phyloP scores from a whole-genome alignment of 35 echinoderm and acorn worm genomes.

The Stichopus chloronotus region DNA sequence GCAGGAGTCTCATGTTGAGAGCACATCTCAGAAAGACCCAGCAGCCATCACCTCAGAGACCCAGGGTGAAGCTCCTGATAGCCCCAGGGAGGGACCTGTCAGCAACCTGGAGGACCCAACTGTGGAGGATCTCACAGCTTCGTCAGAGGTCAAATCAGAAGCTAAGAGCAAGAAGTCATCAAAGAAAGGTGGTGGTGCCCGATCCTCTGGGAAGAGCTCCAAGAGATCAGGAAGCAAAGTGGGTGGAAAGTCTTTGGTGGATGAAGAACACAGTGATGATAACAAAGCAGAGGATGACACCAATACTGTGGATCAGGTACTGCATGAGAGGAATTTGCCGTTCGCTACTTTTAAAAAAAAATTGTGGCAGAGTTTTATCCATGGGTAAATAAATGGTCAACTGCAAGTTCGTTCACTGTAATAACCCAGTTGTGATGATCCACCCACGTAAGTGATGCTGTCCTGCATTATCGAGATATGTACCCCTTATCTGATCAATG shows the following conservation, averaged over 20 bases:
- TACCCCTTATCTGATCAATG: no score
- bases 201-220: conserved; percentile 44
- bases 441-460: no score
- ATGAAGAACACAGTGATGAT: conserved; percentile 18
- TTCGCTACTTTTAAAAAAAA: no score
- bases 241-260: conserved; percentile 18
- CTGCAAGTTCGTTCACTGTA: no score
- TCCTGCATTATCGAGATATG: no score
- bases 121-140: conserved; percentile 7
- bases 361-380: no score
- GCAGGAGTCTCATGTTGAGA: conserved; percentile 22
- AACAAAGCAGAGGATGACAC: conserved; percentile 45
- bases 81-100: neutral
- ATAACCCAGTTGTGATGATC: no score
- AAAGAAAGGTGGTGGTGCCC: conserved; percentile 23
- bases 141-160: conserved; percentile 56
- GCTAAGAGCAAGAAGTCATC: conserved; percentile 55
- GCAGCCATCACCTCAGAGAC: neutral
- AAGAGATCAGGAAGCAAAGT: conserved; percentile 40
- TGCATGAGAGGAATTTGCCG: neutral
- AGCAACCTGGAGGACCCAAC: conserved; percentile 15
- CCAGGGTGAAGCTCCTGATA: neutral
- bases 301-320: conserved; percentile 45
- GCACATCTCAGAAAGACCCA: neutral
- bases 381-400: no score